Conservation (phyloP, 2,113 vertebrate species). For the Phylloscopus whistleri region DNA sequence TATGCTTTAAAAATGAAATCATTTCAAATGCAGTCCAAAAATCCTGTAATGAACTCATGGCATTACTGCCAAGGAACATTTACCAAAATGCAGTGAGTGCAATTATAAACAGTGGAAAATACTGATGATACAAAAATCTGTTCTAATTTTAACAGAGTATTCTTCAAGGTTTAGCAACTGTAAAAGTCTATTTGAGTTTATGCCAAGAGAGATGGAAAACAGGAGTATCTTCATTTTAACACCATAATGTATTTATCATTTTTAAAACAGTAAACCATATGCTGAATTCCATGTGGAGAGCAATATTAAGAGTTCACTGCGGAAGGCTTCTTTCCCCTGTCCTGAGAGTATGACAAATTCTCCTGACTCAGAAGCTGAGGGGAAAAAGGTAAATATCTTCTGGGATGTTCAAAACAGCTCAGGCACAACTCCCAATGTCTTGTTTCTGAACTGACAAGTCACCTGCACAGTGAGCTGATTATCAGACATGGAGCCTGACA, state of each 20-base stretch:
- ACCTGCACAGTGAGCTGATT: not conserved
- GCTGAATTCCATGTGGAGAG: not conserved
- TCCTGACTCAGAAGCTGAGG: not conserved
- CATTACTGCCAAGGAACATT: constrained; percentile 4
- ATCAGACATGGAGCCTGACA: not conserved
- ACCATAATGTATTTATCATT: not conserved
- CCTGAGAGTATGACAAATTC: rapidly evolving
- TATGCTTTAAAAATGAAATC: not conserved
- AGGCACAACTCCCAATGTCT: not conserved
- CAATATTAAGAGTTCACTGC: not conserved
- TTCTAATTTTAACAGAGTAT: constrained; percentile 45
- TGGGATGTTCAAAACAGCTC: not conserved
- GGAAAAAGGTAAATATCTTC: not conserved
- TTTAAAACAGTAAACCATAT: not conserved
- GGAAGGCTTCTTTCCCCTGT: not conserved
- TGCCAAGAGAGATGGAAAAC: not conserved
- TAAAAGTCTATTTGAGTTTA: not conserved
- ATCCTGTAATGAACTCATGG: not conserved
- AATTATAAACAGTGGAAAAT: constrained; percentile 48
- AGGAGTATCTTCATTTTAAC: not conserved
- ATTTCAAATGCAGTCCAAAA: not conserved
- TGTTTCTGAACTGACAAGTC: not conserved
- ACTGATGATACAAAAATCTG: not conserved
- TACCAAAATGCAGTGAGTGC: constrained; percentile 6
- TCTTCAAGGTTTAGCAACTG: constrained; percentile 16